Base-by-base conservation (phyloP, 2,797 vertebrate genomes). In the Zalophus californianus region DNA sequence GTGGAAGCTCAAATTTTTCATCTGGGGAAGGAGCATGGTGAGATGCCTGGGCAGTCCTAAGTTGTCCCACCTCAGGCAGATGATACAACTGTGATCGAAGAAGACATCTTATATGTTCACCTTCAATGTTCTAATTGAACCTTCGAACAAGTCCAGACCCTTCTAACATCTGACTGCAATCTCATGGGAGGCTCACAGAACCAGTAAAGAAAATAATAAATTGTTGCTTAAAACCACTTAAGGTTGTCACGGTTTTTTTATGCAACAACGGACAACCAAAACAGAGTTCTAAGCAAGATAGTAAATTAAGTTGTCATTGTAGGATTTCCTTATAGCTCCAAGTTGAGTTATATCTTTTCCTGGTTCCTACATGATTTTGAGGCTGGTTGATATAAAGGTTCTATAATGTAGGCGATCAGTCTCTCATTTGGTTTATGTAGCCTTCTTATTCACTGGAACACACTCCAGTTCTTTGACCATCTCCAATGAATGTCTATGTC, bases 391-490 rank as follows among this genome's bases (percentile, higher is more conserved):
- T 97, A 92, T 27, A 91, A 92, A 82, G 92, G 7, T 21, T 94
- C 32, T 35, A 29, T 16, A 48, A 79, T 29, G 21, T 35, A 52
- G 38, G 80, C 60, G 62, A 96, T 66, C 3, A 16, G 56, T 27
- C 62, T 62, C 48, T 95, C 9, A 18, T 88, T 97, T 96, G 0
- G 92, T 50, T 60, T 96, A 48, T 79, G 70, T 9, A 96, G 38
- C 1, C 41, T 94, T 96, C 73, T 98, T 97, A 96, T 85, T 98
- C 93, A 92, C 23, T 72, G 86, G 27, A 92, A 94, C 25, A 96
- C 68, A 90, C 96, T 90, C 41, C 94, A 70, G 29, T 73, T 91
- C 66, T 89, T 97, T 97, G 94, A 96, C 96, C 96, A 94, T 89
- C 87, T 97, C 52, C 90, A 83, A 96, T 95, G 91, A 97, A 94